Evolutionary conservation across 2,888 invertebrate genomes (phyloP).

Genomic region (Nymphalis urticae): DNA sequence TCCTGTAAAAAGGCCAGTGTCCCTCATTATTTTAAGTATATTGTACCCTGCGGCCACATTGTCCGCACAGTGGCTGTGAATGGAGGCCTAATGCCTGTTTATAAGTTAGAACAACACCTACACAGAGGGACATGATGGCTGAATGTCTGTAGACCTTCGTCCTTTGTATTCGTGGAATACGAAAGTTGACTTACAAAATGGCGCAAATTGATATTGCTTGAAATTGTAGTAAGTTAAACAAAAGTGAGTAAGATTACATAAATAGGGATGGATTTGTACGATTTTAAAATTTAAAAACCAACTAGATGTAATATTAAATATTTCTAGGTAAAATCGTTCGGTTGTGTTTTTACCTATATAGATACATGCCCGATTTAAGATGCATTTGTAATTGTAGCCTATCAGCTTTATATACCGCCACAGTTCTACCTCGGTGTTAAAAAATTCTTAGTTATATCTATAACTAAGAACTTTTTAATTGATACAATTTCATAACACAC

Average conservation of each 20-base stretch:
- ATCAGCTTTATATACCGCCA: no score
- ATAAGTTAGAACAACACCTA: constrained; percentile 55
- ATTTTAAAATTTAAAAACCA: background rate
- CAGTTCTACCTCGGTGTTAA: no score
- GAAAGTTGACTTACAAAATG: constrained; percentile 36
- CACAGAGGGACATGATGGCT: constrained; percentile 23
- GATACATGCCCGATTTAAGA: no score
- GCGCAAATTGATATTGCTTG: constrained; percentile 36
- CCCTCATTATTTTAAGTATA: constrained; percentile 46
- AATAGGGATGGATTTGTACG: background rate
- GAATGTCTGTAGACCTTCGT: constrained; percentile 30
- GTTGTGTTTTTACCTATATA: no score
- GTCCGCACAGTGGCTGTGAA: constrained; percentile 68
- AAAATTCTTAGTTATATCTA: no score
- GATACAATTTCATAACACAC: no score
- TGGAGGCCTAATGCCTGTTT: constrained; percentile 61
- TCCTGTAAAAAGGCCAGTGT: constrained; percentile 36
- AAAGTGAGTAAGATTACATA: constrained; percentile 3
- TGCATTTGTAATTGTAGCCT: no score
- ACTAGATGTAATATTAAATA: no score
- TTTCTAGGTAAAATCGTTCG: no score
- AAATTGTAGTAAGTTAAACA: constrained; percentile 12
- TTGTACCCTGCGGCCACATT: constrained; percentile 51
- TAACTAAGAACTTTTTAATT: no score
- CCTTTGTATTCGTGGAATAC: constrained; percentile 39